Evolutionary conservation across 2,797 vertebrate genomes (phyloP).

Genomic region (Cephalopachus bancanus): DNA sequence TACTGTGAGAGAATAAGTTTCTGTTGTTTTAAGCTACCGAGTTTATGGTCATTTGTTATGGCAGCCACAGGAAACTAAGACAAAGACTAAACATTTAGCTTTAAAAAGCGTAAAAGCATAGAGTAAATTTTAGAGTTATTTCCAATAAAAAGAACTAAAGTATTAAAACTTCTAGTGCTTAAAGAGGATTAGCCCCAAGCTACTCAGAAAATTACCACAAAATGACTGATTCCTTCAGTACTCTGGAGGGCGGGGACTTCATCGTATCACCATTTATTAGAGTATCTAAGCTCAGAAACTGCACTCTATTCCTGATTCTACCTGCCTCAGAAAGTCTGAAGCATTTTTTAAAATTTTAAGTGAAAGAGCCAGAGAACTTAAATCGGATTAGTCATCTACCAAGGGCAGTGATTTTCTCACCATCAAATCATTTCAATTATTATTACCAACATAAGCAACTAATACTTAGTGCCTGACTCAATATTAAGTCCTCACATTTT

Average conservation of each 20-base stretch:
- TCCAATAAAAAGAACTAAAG: conserved; percentile 28
- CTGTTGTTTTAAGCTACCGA: background rate
- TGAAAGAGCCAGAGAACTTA: background rate
- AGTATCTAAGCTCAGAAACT: background rate
- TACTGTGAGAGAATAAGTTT: background rate
- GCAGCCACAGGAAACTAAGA: background rate
- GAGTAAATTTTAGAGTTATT: background rate
- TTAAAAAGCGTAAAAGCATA: conserved; percentile 3
- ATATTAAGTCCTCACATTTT: background rate
- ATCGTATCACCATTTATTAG: background rate
- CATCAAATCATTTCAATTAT: conserved; percentile 29
- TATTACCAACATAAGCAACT: background rate
- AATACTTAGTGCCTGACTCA: background rate
- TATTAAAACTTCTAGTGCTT: conserved; percentile 43
- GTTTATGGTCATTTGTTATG: background rate
- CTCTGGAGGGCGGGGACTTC: background rate
- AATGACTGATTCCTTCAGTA: background rate
- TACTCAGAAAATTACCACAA: conserved; percentile 6
- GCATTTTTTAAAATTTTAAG: background rate
- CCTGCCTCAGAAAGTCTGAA: conserved; percentile 11
- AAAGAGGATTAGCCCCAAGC: background rate
- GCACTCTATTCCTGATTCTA: background rate
- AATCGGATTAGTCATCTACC: background rate
- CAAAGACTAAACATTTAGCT: background rate
- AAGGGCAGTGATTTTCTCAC: background rate